These are phyloP conservation scores for Hypotaenidia okinawae DNA, from an alignment of 2,797 vertebrate species.

Conservation along the genomic window DNA sequence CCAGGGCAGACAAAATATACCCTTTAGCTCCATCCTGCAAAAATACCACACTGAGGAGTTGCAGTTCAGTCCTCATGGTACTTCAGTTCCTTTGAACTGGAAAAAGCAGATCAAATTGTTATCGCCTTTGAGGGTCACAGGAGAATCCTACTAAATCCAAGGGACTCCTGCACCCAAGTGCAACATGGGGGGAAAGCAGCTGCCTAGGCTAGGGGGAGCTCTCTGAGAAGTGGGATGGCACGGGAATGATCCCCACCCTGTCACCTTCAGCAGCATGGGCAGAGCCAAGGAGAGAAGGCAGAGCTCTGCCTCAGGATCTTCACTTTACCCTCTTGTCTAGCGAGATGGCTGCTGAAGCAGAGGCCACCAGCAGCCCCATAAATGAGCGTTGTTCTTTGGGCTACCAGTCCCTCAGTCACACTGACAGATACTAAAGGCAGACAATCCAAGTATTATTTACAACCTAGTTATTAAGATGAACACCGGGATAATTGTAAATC, in stretches of 20 bases:
- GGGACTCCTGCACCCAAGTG: neutral
- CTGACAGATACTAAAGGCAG: neutral
- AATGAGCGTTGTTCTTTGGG: neutral
- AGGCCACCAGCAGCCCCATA: neutral
- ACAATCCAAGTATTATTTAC: neutral
- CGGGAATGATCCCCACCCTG: neutral
- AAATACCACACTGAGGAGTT: neutral
- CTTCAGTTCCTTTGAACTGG: neutral
- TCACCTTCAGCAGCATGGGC: neutral
- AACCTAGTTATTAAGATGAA: neutral
- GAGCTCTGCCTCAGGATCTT: neutral
- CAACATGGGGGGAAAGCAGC: neutral
- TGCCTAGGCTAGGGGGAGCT: rapidly evolving
- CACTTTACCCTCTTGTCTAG: neutral
- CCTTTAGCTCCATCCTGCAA: neutral
- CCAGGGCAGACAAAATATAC: neutral
- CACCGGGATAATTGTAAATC: neutral
- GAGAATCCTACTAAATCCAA: neutral
- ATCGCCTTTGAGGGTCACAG: neutral
- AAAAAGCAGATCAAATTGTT: neutral
- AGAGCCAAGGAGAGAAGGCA: neutral
- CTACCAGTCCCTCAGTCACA: neutral
- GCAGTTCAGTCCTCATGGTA: neutral
- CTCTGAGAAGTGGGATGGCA: neutral
- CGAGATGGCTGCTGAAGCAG: neutral